A percentile compares a stretch with the other conserved stretches of the same genome.
Conservation (phyloP, 2,888 invertebrate species). For the Ptilodon capucinus region DNA sequence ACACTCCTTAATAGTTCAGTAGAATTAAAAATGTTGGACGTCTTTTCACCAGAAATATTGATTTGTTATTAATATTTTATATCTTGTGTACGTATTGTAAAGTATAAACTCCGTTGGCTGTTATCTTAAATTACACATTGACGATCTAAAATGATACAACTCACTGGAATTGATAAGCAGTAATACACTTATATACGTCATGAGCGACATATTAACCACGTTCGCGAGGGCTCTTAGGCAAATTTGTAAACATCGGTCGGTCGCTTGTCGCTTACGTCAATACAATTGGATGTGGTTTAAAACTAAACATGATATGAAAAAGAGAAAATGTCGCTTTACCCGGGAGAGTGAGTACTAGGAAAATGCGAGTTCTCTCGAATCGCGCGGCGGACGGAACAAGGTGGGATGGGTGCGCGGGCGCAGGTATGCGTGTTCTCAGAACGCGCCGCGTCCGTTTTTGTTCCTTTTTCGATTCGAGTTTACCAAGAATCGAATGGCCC, state of each 20-base stretch:
- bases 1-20: slow-evolving; percentile 2
- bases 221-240: neutral
- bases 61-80: neutral
- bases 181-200: neutral
- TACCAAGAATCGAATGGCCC: slow-evolving; percentile 79
- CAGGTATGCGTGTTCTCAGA: slow-evolving; percentile 80
- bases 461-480: slow-evolving; percentile 80
- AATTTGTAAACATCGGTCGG: slow-evolving; percentile 18
- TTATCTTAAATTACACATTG: neutral
- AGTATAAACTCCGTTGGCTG: neutral
- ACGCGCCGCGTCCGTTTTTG: slow-evolving; percentile 75
- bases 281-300: slow-evolving; percentile 15
- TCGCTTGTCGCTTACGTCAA: slow-evolving; percentile 14
- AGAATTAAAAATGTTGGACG: neutral
- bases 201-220: neutral
- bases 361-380: slow-evolving; percentile 64
- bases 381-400: slow-evolving; percentile 56
- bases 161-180: slow-evolving; percentile 9
- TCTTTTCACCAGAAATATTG: neutral
- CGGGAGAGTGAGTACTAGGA: slow-evolving; percentile 54
- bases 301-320: slow-evolving; percentile 26
- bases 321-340: slow-evolving; percentile 41
- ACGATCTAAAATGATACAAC: neutral
- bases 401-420: slow-evolving; percentile 68
- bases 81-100: no score